Evolutionary conservation across 1,140 invertebrate genomes (phyloP), one percentile per base, ranked within the genome.

Genomic region (Drosophila guanche): DNA sequence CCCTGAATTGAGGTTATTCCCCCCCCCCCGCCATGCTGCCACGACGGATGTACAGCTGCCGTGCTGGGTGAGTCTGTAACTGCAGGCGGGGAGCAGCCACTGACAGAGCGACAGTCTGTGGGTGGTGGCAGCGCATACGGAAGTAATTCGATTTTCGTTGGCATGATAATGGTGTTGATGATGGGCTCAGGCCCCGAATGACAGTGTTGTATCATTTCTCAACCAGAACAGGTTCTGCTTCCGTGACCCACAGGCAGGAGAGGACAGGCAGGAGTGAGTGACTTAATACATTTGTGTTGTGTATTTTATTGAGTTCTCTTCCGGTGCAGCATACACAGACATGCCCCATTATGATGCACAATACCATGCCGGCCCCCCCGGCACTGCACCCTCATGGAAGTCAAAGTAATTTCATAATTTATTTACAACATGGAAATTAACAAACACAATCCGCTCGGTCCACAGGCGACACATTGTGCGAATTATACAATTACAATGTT

Each of bases 61-160:
- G 33, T 37, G 10, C 10, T 37, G 33, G 3, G 33, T 12, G 6
- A 8, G 16, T 68, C 37, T 69, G 4, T 76, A 33, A 20, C 33
- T 33, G 71, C 42, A 56, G 68, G 48, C 54, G 42, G 52, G 56
- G 47, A n/a, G n/a, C n/a, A n/a, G n/a, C n/a, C n/a, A n/a, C n/a
- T n/a, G n/a, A n/a, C 29, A 37, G 54, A 55, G 42, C 56, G 61
- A 50, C 46, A 65, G 59, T 70, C 5, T 6, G 25, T 5, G 25
- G 6, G n/a, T n/a, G 25, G 25, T 5, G 76, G 56, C 77, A 67
- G 54, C 79, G 72, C 78, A 76, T 69, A 86, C 80, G 80, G 81
- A 86, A 86, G 81, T 88, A 81, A 88, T 86, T 86, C 83, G 81
- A 86, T 88, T 86, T 88, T 88, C 59, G 69, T 78, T 75, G 77